Conservation (phyloP, 1,140 invertebrate species). For the Acromyrmex echinatior region DNA sequence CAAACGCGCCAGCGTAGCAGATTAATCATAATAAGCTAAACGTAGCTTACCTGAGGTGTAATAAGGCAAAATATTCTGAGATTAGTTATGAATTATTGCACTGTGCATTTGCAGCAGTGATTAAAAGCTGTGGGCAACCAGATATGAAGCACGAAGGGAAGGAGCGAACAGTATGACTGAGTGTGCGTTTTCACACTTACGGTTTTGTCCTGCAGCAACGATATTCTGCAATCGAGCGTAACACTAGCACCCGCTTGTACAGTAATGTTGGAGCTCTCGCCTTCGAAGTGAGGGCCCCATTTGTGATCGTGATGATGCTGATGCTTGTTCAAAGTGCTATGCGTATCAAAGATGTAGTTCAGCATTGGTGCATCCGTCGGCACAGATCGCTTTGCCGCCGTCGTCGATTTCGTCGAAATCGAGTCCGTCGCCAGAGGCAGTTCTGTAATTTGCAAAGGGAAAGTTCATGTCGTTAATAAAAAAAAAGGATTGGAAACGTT, state of each 20-base stretch:
- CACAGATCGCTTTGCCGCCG: conserved; percentile 80
- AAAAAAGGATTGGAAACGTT: background rate
- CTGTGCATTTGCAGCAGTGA: conserved; percentile 40
- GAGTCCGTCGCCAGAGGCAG: conserved; percentile 72
- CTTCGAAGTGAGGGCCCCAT: conserved; percentile 91
- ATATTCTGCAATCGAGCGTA: conserved; percentile 93
- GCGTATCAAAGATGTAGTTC: conserved; percentile 91
- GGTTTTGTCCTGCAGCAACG: conserved; percentile 94
- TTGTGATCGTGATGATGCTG: conserved; percentile 89
- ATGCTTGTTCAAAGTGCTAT: conserved; percentile 90
- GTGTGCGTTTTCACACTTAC: conserved; percentile 87
- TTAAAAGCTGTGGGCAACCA: conserved; percentile 18
- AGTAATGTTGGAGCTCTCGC: conserved; percentile 91
- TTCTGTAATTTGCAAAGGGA: conserved; percentile 64
- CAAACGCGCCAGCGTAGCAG: conserved; percentile 2
- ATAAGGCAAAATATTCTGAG: conserved; percentile 42
- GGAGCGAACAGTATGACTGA: conserved; percentile 33
- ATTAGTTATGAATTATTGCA: conserved; percentile 62
- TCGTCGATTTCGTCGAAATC: conserved; percentile 72
- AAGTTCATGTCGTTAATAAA: background rate
- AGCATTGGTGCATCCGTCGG: conserved; percentile 90
- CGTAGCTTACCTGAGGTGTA: conserved; percentile 31
- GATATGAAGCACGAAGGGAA: background rate
- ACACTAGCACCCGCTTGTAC: conserved; percentile 93
- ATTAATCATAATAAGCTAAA: conserved; percentile 67